A percentile compares a stretch with the other conserved stretches of the same genome.
Conservation (phyloP, 2,888 invertebrate species). For the Myopa testacea region DNA sequence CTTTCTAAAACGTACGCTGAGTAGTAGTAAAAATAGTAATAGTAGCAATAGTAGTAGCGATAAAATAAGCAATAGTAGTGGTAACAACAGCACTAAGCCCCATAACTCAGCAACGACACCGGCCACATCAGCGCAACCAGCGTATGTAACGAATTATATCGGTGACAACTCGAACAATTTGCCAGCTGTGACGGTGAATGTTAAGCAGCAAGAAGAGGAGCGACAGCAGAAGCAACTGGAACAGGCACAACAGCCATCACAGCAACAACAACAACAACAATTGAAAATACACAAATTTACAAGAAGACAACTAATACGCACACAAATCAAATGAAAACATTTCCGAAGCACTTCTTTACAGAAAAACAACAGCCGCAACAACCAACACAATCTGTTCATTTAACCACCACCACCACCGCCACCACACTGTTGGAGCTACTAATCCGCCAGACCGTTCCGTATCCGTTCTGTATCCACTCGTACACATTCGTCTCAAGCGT, state of each 20-base stretch:
- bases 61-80: slow-evolving; percentile 50
- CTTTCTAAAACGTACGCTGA: slow-evolving; percentile 64
- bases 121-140: slow-evolving; percentile 55
- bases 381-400: slow-evolving; percentile 22
- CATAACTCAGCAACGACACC: slow-evolving; percentile 35
- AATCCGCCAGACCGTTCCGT: not conserved
- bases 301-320: slow-evolving; percentile 54
- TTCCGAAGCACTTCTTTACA: not conserved
- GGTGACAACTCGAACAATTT: slow-evolving; percentile 66
- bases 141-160: slow-evolving; percentile 71
- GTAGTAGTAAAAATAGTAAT: slow-evolving; percentile 52
- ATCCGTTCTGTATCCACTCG: not conserved
- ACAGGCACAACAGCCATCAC: slow-evolving; percentile 48
- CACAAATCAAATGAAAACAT: slow-evolving; percentile 57
- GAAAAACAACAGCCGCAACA: slow-evolving; percentile 19
- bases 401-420: slow-evolving; percentile 16
- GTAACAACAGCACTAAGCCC: slow-evolving; percentile 41
- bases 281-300: slow-evolving; percentile 65
- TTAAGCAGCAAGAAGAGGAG: slow-evolving; percentile 43
- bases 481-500: not conserved
- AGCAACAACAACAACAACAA: slow-evolving; percentile 48
- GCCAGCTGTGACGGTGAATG: slow-evolving; percentile 53
- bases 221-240: slow-evolving; percentile 47
- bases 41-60: slow-evolving; percentile 52
- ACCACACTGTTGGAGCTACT: slow-evolving; percentile 9